Evolutionary conservation across 2,113 vertebrate genomes (phyloP), one percentile per base, ranked within the genome.

Genomic region (Platysternon megacephalum): DNA sequence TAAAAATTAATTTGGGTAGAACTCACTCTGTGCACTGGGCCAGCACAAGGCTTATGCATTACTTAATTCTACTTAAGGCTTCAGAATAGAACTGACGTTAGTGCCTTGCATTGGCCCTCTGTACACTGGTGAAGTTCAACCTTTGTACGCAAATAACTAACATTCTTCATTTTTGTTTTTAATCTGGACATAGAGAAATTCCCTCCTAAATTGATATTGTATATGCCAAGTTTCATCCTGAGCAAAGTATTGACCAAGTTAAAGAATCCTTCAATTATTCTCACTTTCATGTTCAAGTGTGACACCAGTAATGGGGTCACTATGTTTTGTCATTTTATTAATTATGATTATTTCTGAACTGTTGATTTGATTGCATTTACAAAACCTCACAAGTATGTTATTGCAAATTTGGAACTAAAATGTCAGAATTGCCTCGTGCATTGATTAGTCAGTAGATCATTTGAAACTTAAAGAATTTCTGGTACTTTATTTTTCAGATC

Each of bases 401-500:
- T 24, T 44, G 42, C 22, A 13, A 24, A 24, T 74, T 51, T 16
- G 28, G 4, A 72, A 78, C 74, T 78, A 17, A 22, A 17, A 81
- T 93, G 28, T 90, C 65, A 83, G 85, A 93, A 53, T n/a, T 88
- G 48, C 79, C 11, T 68, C 56, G 55, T 89, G 81, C 82, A 3
- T 29, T 0, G 0, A 11, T 91, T 86, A 80, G 72, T 88, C n/a
- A 42, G 74, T 76, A 82, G 65, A 9, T 94, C 85, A 55, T 79
- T 95, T 96, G 17, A 87, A 53, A 88, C 24, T 84, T 93, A 82
- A 26, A 88, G 42, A 58, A 94, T 95, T 80, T 96, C 92, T 0
- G 11, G 5, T 95, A 93, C 82, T 82, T 95, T 95, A 26, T 96
- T 96, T 97, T 98, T 91, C 96, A 99, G 98, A 46, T 98, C 98